These are phyloP conservation scores for Zaprionus kolodkinae DNA, from an alignment of 1,140 invertebrate genomes.

Conservation along the genomic window DNA sequence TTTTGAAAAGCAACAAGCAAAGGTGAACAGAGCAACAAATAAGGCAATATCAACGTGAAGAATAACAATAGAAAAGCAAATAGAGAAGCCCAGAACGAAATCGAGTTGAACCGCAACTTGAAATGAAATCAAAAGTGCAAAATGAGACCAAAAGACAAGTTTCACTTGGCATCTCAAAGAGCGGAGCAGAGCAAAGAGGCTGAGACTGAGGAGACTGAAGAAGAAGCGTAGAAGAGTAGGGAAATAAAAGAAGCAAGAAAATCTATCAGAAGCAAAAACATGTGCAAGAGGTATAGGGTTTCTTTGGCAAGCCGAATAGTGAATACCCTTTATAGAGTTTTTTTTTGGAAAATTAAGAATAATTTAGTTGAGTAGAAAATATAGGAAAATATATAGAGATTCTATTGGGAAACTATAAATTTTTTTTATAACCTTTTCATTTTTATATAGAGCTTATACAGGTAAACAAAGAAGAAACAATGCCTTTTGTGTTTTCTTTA, in stretches of 20 bases:
- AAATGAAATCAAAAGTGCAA: slow-evolving; percentile 81
- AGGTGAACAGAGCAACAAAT: slow-evolving; percentile 58
- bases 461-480: too few species aligned
- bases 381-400: too few species aligned
- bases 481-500: too few species aligned
- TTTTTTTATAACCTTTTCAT: too few species aligned
- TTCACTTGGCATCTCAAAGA: slow-evolving; percentile 1
- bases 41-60: slow-evolving; percentile 6
- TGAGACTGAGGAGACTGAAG: too few species aligned
- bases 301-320: background rate
- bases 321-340: too few species aligned
- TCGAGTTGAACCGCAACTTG: slow-evolving; percentile 64
- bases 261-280: background rate
- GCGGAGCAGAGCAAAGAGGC: slow-evolving; percentile 22
- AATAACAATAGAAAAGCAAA: slow-evolving; percentile 37
- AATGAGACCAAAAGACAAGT: slow-evolving; percentile 77
- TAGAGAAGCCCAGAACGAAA: slow-evolving; percentile 27
- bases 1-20: slow-evolving; percentile 50
- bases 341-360: too few species aligned
- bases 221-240: slow-evolving; percentile 12
- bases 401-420: too few species aligned
- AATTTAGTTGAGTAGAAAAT: too few species aligned
- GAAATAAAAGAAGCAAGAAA: slow-evolving; percentile 18
- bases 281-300: background rate
- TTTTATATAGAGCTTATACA: too few species aligned